Conservation (phyloP, 2,888 invertebrate genomes). For the Nipponacmea schrenckii region DNA sequence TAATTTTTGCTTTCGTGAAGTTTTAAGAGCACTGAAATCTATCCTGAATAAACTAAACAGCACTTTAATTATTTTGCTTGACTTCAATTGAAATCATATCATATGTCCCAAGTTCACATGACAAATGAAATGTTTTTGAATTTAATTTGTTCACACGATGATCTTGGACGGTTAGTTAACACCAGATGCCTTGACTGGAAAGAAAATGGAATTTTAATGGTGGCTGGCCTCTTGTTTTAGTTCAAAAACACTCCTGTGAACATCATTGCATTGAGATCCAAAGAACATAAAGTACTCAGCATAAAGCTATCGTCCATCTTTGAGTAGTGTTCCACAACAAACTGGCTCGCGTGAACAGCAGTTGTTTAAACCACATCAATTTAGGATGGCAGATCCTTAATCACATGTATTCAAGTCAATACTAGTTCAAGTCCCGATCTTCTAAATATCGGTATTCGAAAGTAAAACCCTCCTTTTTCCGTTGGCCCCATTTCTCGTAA, state of each 20-base stretch:
- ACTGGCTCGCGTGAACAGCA: constrained; percentile 4
- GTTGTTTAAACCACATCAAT: constrained; percentile 1
- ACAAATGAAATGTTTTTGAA: no score
- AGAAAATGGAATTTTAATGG: background rate
- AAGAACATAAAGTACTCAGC: constrained; percentile 6
- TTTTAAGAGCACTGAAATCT: no score
- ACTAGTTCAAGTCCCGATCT: constrained; percentile 96
- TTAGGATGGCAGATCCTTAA: constrained; percentile 28
- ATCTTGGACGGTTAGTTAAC: constrained; percentile 4
- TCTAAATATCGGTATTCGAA: constrained; percentile 99
- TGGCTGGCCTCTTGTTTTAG: background rate
- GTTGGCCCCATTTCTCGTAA: constrained; percentile 99
- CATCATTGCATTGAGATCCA: constrained; percentile 7
- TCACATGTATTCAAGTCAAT: constrained; percentile 27
- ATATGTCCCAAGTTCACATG: no score
- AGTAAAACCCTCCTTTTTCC: constrained; percentile 99
- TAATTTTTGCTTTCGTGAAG: no score
- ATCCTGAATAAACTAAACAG: no score
- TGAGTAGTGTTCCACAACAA: background rate
- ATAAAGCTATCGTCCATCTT: background rate
- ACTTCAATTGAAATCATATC: no score
- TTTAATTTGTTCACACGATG: background rate
- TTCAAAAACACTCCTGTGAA: background rate
- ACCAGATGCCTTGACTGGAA: background rate
- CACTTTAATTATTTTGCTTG: no score